Evolutionary conservation across 1,140 invertebrate species (phyloP).

Genomic region (Triops cancriformis): DNA sequence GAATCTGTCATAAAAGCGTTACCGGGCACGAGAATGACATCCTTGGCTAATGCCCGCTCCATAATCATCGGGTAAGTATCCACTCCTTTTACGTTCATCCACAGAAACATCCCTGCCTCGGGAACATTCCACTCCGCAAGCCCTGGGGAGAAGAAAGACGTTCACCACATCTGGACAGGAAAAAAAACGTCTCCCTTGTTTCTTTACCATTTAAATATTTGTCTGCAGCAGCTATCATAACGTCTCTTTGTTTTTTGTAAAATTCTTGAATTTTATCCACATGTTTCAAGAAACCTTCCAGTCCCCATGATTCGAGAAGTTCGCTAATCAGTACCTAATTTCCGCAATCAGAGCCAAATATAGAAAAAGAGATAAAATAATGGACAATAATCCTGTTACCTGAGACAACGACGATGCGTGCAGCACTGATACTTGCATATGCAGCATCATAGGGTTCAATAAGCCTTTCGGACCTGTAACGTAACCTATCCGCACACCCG

Average conservation of each 20-base stretch:
- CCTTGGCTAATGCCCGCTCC: conserved; percentile 46
- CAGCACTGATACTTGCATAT: conserved; percentile 61
- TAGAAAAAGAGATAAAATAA: neutral
- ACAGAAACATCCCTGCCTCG: conserved; percentile 64
- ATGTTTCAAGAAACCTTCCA: conserved; percentile 52
- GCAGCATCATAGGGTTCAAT: conserved; percentile 52
- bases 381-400: conserved; percentile 40
- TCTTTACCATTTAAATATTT: conserved; percentile 50
- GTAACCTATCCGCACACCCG: conserved; percentile 60
- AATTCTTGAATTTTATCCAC: conserved; percentile 50
- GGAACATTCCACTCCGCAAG: conserved; percentile 58
- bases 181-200: neutral
- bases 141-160: conserved; percentile 35
- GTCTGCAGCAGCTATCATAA: conserved; percentile 50
- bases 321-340: conserved; percentile 53
- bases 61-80: conserved; percentile 65
- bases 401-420: conserved; percentile 65
- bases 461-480: conserved; percentile 57
- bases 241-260: conserved; percentile 55
- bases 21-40: conserved; percentile 60
- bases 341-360: neutral
- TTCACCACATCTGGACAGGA: neutral
- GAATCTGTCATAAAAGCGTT: conserved; percentile 55
- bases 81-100: conserved; percentile 58
- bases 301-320: conserved; percentile 52